These are phyloP conservation scores for Pachyuromys duprasi DNA, from an alignment of 2,797 vertebrate genomes.

Conservation along the genomic window DNA sequence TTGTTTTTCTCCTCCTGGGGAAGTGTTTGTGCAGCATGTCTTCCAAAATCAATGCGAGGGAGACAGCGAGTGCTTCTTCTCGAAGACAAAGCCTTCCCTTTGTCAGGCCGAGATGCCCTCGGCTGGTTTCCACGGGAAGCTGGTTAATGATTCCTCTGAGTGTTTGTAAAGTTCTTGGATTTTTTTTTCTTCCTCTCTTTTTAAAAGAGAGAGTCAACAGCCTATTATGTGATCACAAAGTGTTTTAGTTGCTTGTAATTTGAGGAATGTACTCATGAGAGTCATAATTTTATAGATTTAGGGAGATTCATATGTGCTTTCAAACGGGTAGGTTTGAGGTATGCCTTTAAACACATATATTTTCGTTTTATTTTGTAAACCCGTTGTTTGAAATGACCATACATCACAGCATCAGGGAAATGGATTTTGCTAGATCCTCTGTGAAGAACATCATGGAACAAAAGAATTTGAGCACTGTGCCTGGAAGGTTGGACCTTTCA, in stretches of 20 bases:
- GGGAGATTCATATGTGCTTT: slow-evolving; percentile 28
- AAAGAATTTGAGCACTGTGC: neutral
- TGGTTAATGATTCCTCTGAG: slow-evolving; percentile 38
- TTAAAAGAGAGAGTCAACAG: neutral
- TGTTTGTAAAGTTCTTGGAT: neutral
- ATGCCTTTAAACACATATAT: neutral
- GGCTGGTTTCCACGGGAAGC: slow-evolving; percentile 27
- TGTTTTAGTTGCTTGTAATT: slow-evolving; percentile 36
- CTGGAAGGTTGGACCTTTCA: neutral
- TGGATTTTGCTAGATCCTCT: neutral
- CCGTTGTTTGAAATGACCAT: neutral
- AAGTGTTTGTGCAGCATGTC: neutral
- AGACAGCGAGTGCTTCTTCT: neutral
- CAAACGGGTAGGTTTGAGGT: neutral
- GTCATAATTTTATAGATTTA: slow-evolving; percentile 6
- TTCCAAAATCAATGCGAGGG: neutral
- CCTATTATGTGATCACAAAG: neutral
- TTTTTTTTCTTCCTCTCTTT: neutral
- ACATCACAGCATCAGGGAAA: neutral
- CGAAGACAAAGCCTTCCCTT: slow-evolving; percentile 7
- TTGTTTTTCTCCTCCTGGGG: neutral
- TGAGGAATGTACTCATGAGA: neutral
- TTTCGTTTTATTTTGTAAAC: neutral
- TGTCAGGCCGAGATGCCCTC: neutral
- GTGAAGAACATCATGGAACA: neutral